phyloP scores from a whole-genome alignment of 2,113 vertebrate species.

The Megaceryle torquata region DNA sequence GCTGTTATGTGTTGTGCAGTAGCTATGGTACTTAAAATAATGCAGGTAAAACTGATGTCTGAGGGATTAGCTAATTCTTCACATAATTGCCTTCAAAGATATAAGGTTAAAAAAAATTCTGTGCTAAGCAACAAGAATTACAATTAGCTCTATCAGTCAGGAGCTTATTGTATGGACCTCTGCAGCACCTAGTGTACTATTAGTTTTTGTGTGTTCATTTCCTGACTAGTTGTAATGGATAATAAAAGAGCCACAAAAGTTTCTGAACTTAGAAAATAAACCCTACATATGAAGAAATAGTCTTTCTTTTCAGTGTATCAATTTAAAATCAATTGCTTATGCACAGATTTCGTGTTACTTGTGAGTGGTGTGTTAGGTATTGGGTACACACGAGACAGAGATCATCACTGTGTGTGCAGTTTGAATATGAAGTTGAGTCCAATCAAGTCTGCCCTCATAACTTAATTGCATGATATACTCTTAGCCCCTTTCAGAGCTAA shows the following conservation, averaged over 20 bases:
- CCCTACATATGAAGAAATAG: not conserved
- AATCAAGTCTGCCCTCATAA: not conserved
- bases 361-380: not conserved
- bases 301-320: not conserved
- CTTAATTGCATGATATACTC: not conserved
- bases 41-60: constrained; percentile 1
- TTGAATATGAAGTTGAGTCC: not conserved
- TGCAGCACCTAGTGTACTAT: not conserved
- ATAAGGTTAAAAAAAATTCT: not conserved
- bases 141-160: not conserved
- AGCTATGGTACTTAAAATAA: not conserved
- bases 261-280: not conserved
- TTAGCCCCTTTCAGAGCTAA: not conserved
- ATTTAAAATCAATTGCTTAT: not conserved
- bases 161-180: not conserved
- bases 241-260: not conserved
- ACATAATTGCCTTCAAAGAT: not conserved
- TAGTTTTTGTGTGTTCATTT: not conserved
- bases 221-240: not conserved
- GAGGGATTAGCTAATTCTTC: constrained; percentile 9
- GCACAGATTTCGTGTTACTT: not conserved
- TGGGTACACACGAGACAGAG: not conserved
- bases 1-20: not conserved
- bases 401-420: not conserved
- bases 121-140: not conserved